phyloP scores from a whole-genome alignment of 1,140 invertebrate species.

The Aethina tumida region DNA sequence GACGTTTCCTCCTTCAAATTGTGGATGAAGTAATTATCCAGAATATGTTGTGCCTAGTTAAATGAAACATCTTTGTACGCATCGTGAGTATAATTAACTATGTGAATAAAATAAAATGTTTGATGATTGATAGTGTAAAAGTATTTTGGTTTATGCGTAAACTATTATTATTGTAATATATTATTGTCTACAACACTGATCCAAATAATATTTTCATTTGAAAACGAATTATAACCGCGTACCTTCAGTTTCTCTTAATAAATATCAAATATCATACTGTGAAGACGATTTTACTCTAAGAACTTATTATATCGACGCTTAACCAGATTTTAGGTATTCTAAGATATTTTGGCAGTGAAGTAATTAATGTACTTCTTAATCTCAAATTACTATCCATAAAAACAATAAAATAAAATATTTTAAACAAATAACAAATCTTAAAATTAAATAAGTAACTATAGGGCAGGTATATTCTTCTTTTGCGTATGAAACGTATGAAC shows the following conservation, averaged over 20 bases:
- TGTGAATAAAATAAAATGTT: too few relatives aligned
- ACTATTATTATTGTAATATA: background rate
- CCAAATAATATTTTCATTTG: background rate
- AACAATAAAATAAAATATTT: constrained; percentile 23
- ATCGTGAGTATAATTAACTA: too few relatives aligned
- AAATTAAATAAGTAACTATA: constrained; percentile 15
- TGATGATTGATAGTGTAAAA: too few relatives aligned
- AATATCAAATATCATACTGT: constrained; percentile 12
- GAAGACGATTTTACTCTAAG: too few relatives aligned
- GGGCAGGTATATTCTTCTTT: constrained; percentile 13
- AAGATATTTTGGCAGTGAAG: constrained; percentile 26
- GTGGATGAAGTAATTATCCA: too few relatives aligned
- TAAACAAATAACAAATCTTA: constrained; percentile 16
- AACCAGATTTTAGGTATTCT: too few relatives aligned
- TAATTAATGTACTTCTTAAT: constrained; percentile 14
- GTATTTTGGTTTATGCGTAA: too few relatives aligned
- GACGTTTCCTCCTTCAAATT: too few relatives aligned
- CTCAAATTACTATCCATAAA: constrained; percentile 18
- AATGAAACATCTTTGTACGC: too few relatives aligned
- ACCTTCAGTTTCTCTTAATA: background rate
- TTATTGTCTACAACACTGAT: background rate
- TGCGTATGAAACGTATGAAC: too few relatives aligned
- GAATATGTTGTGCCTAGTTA: too few relatives aligned
- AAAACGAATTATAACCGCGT: background rate
- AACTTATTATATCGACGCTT: too few relatives aligned